Percentiles rank a stretch among this genome's conserved stretches.
These are phyloP conservation scores for Arothron firmamentum DNA, from an alignment of 2,113 vertebrate genomes.

Conservation along the genomic window DNA sequence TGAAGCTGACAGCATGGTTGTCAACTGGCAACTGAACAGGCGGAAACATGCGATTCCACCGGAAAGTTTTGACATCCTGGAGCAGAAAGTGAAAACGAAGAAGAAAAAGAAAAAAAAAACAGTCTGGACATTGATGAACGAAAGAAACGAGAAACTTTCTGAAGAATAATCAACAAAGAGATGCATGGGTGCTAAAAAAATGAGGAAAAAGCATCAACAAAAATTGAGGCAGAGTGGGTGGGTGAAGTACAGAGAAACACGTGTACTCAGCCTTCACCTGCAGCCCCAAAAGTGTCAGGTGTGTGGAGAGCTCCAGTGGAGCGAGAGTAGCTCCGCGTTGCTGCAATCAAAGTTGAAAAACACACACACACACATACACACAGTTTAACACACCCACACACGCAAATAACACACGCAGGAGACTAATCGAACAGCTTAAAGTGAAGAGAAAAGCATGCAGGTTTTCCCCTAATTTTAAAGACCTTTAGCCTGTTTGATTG, in stretches of 20 bases:
- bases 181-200: constrained; percentile 21
- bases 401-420: constrained; percentile 4
- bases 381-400: constrained; percentile 45
- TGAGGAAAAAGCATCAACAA: constrained; percentile 11
- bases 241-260: constrained; percentile 59
- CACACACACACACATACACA: constrained; percentile 42
- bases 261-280: constrained; percentile 97
- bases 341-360: constrained; percentile 86
- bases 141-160: constrained; percentile 19
- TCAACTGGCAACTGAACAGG: constrained; percentile 49
- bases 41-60: constrained; percentile 71
- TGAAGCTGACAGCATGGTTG: constrained; percentile 44
- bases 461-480: constrained; percentile 2
- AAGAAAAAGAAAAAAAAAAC: background rate
- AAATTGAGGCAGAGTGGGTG: constrained; percentile 38
- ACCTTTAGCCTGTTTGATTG: background rate
- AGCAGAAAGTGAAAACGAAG: constrained; percentile 24
- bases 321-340: constrained; percentile 96
- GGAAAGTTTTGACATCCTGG: constrained; percentile 43
- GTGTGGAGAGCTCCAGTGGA: constrained; percentile 96
- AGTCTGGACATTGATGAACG: constrained; percentile 31
- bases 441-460: constrained; percentile 33
- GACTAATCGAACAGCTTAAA: constrained; percentile 18
- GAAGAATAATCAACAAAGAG: constrained; percentile 16
- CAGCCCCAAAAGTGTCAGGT: constrained; percentile 89